phyloP scores from a whole-genome alignment of 2,797 vertebrate genomes.

The Salmo trutta region DNA sequence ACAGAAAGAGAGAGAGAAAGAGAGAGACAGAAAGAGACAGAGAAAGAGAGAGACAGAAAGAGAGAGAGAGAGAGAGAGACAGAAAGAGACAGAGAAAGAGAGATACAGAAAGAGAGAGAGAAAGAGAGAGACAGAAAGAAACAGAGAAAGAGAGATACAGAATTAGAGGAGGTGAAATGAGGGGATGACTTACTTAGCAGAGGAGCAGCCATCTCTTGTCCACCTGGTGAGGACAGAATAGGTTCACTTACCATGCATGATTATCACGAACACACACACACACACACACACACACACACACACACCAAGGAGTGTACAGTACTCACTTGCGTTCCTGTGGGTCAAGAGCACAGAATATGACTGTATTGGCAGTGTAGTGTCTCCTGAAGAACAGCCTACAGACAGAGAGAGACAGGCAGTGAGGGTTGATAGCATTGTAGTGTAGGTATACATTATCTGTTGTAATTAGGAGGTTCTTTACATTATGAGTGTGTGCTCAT shows the following conservation, averaged over 20 bases:
- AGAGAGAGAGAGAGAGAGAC: not conserved
- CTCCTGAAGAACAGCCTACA: conserved; percentile 92
- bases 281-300: not conserved
- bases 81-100: too few relatives aligned
- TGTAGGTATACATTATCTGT: not conserved
- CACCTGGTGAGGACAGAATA: conserved; percentile 77
- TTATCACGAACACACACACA: not conserved
- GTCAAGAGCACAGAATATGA: conserved; percentile 95
- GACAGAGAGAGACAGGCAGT: conserved; percentile 1
- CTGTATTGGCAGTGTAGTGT: conserved; percentile 90
- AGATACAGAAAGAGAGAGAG: not conserved
- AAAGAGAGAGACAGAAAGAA: too few relatives aligned
- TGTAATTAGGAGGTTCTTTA: not conserved
- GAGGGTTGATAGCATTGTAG: not conserved
- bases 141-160: fast-evolving
- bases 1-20: too few relatives aligned
- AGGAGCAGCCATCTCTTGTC: conserved; percentile 81
- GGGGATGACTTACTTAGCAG: conserved; percentile 84
- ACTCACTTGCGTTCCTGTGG: conserved; percentile 93
- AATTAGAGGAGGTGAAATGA: not conserved
- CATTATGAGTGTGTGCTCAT: not conserved
- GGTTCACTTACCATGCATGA: conserved; percentile 11
- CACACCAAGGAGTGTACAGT: not conserved
- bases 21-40: not conserved
- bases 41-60: not conserved